These are phyloP conservation scores for Corapipo altera DNA, from an alignment of 2,113 vertebrate genomes.

Conservation along the genomic window DNA sequence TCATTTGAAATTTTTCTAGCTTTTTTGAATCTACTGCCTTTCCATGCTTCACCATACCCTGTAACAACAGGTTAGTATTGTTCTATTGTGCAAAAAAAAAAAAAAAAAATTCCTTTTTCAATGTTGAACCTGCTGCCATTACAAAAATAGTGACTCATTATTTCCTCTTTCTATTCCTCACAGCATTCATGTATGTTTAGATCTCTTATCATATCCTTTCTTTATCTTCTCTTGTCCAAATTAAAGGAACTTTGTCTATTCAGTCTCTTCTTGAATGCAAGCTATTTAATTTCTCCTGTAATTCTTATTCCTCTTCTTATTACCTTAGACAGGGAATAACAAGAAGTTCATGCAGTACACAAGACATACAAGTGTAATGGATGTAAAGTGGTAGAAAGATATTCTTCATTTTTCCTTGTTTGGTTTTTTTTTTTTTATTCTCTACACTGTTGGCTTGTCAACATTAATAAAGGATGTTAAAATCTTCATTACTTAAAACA, in stretches of 20 bases:
- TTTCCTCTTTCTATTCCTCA: conserved; percentile 20
- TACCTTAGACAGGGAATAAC: background rate
- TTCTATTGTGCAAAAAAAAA: background rate
- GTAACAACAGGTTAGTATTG: background rate
- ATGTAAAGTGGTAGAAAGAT: background rate
- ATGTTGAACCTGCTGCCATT: background rate
- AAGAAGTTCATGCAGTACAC: background rate
- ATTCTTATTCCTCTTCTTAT: background rate
- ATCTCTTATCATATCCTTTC: background rate
- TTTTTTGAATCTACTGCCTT: background rate
- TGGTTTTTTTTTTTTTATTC: background rate
- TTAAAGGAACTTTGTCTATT: background rate
- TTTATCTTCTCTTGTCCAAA: background rate
- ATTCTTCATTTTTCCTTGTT: background rate
- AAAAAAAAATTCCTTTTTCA: background rate
- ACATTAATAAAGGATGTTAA: background rate
- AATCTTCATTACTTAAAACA: background rate
- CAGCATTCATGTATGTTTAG: background rate
- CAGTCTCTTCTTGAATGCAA: background rate
- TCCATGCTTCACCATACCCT: background rate
- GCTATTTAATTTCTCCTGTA: background rate
- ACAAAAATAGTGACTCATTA: conserved; percentile 11
- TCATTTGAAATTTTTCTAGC: background rate
- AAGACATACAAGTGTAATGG: background rate
- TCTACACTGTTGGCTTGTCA: background rate